phyloP scores from a whole-genome alignment of 2,888 invertebrate genomes.

The Tipula helvola region DNA sequence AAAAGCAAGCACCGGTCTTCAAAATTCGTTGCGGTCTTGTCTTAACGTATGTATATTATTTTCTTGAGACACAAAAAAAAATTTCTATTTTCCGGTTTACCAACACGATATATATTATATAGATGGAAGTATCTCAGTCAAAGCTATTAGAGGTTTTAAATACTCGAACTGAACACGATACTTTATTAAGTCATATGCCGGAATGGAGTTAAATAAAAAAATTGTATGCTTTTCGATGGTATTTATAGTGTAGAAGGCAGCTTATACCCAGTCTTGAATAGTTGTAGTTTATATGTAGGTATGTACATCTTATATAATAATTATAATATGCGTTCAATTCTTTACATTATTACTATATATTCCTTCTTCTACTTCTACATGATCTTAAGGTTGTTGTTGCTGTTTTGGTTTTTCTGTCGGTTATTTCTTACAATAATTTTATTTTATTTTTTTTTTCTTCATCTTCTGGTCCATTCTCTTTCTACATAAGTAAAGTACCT shows the following conservation, averaged over 20 bases:
- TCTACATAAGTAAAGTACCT: constrained; percentile 4
- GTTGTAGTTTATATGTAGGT: not conserved
- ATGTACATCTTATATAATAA: not conserved
- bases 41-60: not conserved
- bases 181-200: not conserved
- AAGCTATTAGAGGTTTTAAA: not conserved
- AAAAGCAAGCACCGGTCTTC: not conserved
- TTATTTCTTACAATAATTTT: not conserved
- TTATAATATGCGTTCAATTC: constrained; percentile 4
- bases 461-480: not conserved
- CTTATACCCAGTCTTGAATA: not conserved
- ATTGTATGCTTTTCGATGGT: not conserved
- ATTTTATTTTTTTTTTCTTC: not conserved
- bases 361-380: not conserved
- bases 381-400: not conserved
- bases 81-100: not conserved
- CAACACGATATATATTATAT: not conserved
- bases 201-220: not conserved
- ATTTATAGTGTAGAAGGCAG: not conserved
- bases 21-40: not conserved
- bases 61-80: not conserved
- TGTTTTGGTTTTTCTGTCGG: not conserved
- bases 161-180: not conserved
- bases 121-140: not conserved
- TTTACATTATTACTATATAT: not conserved